phyloP scores from a whole-genome alignment of 2,888 invertebrate genomes.

The Dichetophora obliterata region DNA sequence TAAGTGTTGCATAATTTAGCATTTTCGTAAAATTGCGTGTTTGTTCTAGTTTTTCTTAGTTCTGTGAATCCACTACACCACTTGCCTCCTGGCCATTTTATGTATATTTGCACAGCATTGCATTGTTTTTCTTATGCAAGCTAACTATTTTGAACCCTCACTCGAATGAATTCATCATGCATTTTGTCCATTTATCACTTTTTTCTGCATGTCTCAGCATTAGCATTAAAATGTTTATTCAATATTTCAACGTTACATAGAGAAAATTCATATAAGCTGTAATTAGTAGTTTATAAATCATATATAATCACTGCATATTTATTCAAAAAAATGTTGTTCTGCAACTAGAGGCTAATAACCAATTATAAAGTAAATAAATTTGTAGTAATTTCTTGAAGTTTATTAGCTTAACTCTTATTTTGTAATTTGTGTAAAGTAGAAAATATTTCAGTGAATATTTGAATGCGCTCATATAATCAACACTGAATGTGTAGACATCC shows the following conservation, averaged over 20 bases:
- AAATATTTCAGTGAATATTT: no score
- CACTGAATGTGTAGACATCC: no score
- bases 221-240: constrained; percentile 30
- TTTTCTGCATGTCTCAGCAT: background rate
- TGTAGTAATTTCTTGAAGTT: background rate
- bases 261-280: background rate
- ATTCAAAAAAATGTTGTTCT: background rate
- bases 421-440: no score
- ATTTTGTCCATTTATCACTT: constrained; percentile 24
- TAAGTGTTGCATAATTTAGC: background rate
- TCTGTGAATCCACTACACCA: background rate
- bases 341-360: constrained; percentile 21
- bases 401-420: no score
- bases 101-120: background rate
- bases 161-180: constrained; percentile 8
- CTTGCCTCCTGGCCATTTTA: background rate
- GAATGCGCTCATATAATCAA: no score
- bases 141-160: background rate
- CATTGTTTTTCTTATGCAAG: no score
- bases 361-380: background rate
- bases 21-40: constrained; percentile 15
- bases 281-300: constrained; percentile 27
- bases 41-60: background rate
- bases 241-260: background rate
- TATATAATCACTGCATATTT: constrained; percentile 8